Evolutionary conservation across 2,113 vertebrate species (phyloP), one percentile per base, ranked within the genome.

Genomic region (Cinclus mexicanus): DNA sequence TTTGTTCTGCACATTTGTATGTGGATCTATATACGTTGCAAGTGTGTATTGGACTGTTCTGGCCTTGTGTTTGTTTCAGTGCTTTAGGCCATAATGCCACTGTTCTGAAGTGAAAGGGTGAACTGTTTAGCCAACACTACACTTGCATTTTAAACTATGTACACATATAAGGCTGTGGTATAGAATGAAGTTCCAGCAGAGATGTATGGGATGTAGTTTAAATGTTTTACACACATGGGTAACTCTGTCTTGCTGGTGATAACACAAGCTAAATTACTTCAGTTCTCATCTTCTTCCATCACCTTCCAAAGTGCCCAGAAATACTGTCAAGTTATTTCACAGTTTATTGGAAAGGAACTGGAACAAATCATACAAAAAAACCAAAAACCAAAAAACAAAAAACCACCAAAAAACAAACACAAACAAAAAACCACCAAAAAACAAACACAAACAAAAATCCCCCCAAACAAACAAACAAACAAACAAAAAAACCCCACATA

Each of bases 261-360:
- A 69, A 80, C 28, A 18, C 55, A 57, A 79, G 50, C 37, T 57
- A 83, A 88, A 83, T 93, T 65, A 35, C 49, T 64, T 71, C 44
- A 29, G 20, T 35, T 83, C 57, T 79, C 41, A 69, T 75, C 39
- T 53, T 82, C 41, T 91, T 85, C 61, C 25, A 57, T 79, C 88
- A 57, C 47, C 5, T 89, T 93, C 64, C 18, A 57, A 57, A 31
- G 17, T 57, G 59, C 46, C 53, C 50, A 69, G 70, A 85, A 94
- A 90, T 64, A 87, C 63, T 65, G 85, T 72, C 79, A 94, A 85
- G 78, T 85, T 80, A 86, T 96, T 92, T 94, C 90, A 80, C 94
- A 95, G 63, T 69, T 93, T 90, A 80, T 53, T 93, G 88, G 46
- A 46, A 88, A 92, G 50, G 71, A 92, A 88, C 64, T 33, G 39